Evolutionary conservation across 2,113 vertebrate species (phyloP), one percentile per base, ranked within the genome.

Genomic region (Trichechus manatus): DNA sequence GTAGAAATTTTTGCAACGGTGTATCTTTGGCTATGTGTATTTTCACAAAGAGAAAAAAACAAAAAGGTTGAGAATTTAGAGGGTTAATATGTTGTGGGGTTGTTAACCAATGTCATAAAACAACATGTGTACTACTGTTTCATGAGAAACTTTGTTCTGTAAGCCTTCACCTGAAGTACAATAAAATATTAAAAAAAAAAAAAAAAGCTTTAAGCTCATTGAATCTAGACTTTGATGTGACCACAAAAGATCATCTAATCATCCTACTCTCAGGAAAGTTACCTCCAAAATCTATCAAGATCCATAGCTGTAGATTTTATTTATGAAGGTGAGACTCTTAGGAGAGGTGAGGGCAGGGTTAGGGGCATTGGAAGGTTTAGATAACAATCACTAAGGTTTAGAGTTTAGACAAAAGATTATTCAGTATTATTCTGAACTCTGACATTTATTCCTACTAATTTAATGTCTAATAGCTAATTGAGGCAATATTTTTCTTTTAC

Each of bases 401-500:
- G 44, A 82, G 22, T 91, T 83, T 47, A 89, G 31, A 84, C 14
- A 53, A 61, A 91, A 92, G 9, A 36, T 14, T 81, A 27, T 90
- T 87, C 56, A 39, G 5, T 91, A 15, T 77, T 64, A 39, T 15
- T 97, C n/a, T 87, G 59, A 94, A 44, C 53, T 92, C 70, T 86
- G 59, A 91, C 39, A 81, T 82, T 79, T 80, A 63, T 27, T 61
- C 0, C 59, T 81, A 36, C 39, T 31, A 89, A 89, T 42, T 88
- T 78, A 6, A 36, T 19, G 44, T 3, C 74, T 88, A 89, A 79
- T 13, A 0, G 0, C 75, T 92, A 95, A 95, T 83, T 83, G 81
- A 91, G 96, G 53, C 42, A 5, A 0, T 50, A 39, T 92, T 90
- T 97, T 93, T 33, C 66, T 95, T 96, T 94, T 97, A 7, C 88